A percentile compares a stretch with the other conserved stretches of the same genome.
These are phyloP conservation scores for Platyrinchus mystaceus DNA, from an alignment of 2,797 vertebrate genomes.

Conservation along the genomic window DNA sequence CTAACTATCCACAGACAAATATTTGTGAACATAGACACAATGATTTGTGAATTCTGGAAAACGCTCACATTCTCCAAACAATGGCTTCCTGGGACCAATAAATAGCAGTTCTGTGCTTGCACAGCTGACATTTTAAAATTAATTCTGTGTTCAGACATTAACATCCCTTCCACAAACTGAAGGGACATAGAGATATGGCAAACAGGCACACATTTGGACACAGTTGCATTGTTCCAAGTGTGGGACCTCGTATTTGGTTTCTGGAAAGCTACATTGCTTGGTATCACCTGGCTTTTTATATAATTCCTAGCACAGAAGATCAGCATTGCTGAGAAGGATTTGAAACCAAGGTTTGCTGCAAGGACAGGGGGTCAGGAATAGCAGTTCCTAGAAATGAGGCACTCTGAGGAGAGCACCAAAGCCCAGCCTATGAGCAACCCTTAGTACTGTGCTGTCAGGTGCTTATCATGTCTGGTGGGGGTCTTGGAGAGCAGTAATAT, in stretches of 20 bases:
- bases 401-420: background rate
- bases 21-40: background rate
- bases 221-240: background rate
- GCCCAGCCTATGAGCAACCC: background rate
- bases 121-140: background rate
- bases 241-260: background rate
- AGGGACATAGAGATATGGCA: background rate
- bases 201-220: background rate
- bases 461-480: background rate
- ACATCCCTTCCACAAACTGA: background rate
- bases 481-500: background rate
- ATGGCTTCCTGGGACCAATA: background rate
- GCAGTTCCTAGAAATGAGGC: background rate
- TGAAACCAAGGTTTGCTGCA: background rate
- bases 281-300: slow-evolving; percentile 11
- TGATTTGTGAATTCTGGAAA: background rate
- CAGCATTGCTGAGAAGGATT: background rate
- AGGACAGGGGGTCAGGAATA: background rate
- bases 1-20: background rate
- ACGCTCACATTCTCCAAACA: background rate
- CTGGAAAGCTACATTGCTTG: background rate
- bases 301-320: background rate
- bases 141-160: background rate
- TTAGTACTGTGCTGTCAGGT: background rate
- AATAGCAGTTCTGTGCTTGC: background rate